Percentiles rank a stretch among this genome's conserved stretches.
Evolutionary conservation across 2,113 vertebrate species (phyloP).

Genomic region (Micronisus gabar): DNA sequence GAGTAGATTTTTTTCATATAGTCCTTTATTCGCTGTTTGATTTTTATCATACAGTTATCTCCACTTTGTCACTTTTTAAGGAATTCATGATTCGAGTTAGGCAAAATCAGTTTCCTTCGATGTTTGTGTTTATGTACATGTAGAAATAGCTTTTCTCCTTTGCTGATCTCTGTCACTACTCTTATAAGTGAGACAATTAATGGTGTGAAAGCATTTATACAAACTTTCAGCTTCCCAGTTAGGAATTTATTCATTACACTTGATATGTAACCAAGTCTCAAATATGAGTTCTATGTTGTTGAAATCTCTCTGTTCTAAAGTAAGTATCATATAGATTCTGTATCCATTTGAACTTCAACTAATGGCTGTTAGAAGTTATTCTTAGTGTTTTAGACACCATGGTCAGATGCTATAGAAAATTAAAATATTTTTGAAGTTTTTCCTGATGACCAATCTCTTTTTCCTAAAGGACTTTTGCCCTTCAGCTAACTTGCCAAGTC

Average conservation of each 20-base stretch:
- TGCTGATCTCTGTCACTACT: background rate
- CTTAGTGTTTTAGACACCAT: background rate
- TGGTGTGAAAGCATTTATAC: background rate
- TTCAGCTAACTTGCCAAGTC: background rate
- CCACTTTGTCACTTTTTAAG: background rate
- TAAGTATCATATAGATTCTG: background rate
- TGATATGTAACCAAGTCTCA: background rate
- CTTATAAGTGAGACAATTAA: background rate
- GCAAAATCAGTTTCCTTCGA: background rate
- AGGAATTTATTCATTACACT: background rate
- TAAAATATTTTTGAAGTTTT: background rate
- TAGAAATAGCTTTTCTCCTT: background rate
- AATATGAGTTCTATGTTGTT: background rate
- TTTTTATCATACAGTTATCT: background rate
- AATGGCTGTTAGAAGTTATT: background rate
- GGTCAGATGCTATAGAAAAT: background rate
- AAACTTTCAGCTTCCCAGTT: background rate
- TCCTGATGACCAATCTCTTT: background rate
- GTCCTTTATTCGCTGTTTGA: background rate
- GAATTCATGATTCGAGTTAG: background rate
- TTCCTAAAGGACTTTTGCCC: background rate
- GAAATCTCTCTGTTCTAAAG: background rate
- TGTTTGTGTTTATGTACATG: background rate
- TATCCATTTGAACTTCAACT: background rate
- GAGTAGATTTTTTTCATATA: background rate